Evolutionary conservation across 2,113 vertebrate species (phyloP), one percentile per base, ranked within the genome.

Genomic region (Callionymus lyra): DNA sequence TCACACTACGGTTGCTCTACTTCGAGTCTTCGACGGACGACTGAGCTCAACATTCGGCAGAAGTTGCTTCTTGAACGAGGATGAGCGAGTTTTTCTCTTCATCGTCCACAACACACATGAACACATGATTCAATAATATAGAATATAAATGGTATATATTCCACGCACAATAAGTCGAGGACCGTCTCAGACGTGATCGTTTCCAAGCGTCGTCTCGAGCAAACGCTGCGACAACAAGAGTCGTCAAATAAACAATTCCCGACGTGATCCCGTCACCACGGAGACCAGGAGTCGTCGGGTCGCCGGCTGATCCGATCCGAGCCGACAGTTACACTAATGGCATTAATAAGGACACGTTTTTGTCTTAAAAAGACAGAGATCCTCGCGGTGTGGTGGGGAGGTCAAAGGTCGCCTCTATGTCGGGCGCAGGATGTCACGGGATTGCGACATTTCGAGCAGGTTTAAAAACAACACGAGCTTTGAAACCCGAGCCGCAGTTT

Each of bases 241-340:
- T 72, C 80, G 53, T 86, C 85, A 86, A 81, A 64, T 59, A 57
- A 67, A 72, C n/a, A 77, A 77, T 42, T 70, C 60, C 72, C 58
- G 83, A 81, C 86, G 63, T 77, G 60, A 77, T 81, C 78, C 63
- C 70, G 59, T 86, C 84, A 83, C 31, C 48, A 44, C 72, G 16
- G 62, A 79, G 75, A 80, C 79, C 77, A 71, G 76, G 79, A 83
- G 84, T 70, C 68, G 72, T 83, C 78, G 65, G 81, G 75, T 82
- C 78, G 79, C 64, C 74, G 35, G 52, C 65, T 87, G 84, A 87
- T 83, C 70, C 85, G 80, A 87, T 87, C 66, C 66, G 73, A 80
- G 77, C 74, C 86, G 85, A 86, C 86, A 84, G 78, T 84, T 85
- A 85, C 80, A 86, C 84, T 87, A 85, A 87, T 86, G 82, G 77